Base-by-base conservation (phyloP, 2,888 invertebrate species). In the Neoscelio sp. region DNA sequence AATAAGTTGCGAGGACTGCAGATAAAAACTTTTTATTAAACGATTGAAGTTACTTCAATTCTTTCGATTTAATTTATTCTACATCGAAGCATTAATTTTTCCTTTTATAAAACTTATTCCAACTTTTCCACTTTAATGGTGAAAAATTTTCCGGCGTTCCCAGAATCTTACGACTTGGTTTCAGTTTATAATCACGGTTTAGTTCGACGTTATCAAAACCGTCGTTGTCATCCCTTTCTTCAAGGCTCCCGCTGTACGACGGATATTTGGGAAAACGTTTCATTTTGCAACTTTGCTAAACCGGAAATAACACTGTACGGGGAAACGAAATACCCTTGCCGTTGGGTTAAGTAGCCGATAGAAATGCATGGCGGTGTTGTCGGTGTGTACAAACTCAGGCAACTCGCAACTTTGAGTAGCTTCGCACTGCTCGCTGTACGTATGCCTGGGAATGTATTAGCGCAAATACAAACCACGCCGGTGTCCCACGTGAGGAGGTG, bases 331-430 rank as follows among this genome's bases (percentile, higher is more conserved):
- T 70, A 65, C 71, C 58, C 74, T 70, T 78, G 58, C 67, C 70
- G 71, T 56, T 81, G 35, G 75, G 81, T 84, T 87, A 87, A 88
- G 86, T 86, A 87, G 86, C 83, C 87, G 86, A 88, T 88, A 87
- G 88, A 87, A 88, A 88, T 88, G 88, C 88, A 88, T 86, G 83
- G 85, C 84, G 82, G 83, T 82, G 75, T 73, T 54, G 82, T 78
- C 76, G 79, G 77, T 77, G 76, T 81, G 77, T 74, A 82, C 81
- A 82, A 83, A 82, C 76, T 83, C 79, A 76, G 80, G 73, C 81
- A 80, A 71, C 81, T 82, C 80, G 54, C 83, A 82, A 80, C 78
- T 82, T 81, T 73, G 77, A 77, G 81, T 80, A 79, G 78, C 74
- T 81, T 48, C 68, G 50, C 58, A 44, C 17, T 38, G 18, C 28